Evolutionary conservation across 2,797 vertebrate species (phyloP).

Genomic region (Microtus californicus): DNA sequence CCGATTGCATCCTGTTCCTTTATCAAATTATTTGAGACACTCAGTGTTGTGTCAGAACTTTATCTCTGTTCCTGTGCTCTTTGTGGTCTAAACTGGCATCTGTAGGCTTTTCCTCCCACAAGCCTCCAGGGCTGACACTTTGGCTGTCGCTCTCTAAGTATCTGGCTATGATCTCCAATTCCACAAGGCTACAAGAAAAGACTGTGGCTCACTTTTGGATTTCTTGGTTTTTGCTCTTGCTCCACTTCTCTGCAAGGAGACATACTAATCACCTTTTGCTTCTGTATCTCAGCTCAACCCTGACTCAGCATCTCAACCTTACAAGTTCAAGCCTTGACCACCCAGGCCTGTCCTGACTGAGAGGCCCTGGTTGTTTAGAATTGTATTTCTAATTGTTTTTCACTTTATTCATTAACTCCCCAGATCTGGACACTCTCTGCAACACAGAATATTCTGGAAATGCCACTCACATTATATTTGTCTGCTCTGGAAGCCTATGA

Average conservation of each 20-base stretch:
- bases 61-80: neutral
- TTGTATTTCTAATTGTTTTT: neutral
- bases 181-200: neutral
- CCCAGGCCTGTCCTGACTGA: neutral
- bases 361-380: neutral
- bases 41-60: neutral
- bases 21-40: neutral
- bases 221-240: neutral
- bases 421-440: neutral
- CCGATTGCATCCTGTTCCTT: neutral
- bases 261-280: neutral
- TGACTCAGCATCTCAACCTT: neutral
- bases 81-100: neutral
- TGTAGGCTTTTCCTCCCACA: neutral
- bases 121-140: neutral
- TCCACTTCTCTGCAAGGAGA: neutral
- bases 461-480: neutral
- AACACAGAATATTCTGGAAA: slow-evolving; percentile 50
- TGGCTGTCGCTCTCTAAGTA: neutral
- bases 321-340: neutral
- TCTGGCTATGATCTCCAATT: neutral
- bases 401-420: neutral
- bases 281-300: neutral
- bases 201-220: neutral
- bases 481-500: slow-evolving; percentile 57